Conservation (phyloP, 2,113 vertebrate species). For the Toxotes jaculatrix region DNA sequence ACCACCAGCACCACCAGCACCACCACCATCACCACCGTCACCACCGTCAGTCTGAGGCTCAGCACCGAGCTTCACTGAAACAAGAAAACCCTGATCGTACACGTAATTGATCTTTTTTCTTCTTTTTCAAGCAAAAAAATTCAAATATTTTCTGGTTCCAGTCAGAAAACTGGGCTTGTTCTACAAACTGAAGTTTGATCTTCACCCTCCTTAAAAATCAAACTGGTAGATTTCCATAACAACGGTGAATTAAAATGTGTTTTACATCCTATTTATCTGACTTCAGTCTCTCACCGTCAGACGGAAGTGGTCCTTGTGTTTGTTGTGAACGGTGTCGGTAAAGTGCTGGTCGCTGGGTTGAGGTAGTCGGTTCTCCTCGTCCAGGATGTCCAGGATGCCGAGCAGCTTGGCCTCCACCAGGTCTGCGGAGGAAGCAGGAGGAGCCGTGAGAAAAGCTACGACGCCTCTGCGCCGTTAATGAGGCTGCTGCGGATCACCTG, state of each 20-base stretch:
- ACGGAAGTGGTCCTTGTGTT: conserved; percentile 97
- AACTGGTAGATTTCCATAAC: too few relatives aligned
- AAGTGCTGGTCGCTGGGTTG: conserved; percentile 98
- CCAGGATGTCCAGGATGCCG: conserved; percentile 96
- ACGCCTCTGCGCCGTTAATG: too few relatives aligned
- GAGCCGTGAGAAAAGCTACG: not conserved
- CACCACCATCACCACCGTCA: not conserved
- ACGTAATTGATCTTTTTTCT: too few relatives aligned
- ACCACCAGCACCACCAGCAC: too few relatives aligned
- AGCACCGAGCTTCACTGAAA: not conserved
- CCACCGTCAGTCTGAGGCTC: not conserved
- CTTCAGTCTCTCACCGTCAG: conserved; percentile 85
- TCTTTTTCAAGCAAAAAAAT: too few relatives aligned
- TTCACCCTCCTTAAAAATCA: too few relatives aligned
- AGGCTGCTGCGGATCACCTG: not conserved
- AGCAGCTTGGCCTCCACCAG: conserved; percentile 95
- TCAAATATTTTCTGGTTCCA: too few relatives aligned
- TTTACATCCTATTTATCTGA: too few relatives aligned
- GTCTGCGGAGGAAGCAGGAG: conserved; percentile 81
- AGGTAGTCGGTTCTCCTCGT: conserved; percentile 98
- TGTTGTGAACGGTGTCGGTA: conserved; percentile 92
- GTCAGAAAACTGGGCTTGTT: too few relatives aligned
- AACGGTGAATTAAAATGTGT: too few relatives aligned
- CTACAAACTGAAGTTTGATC: too few relatives aligned
- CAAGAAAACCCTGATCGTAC: not conserved